Conservation (phyloP, 2,888 invertebrate species). For the Andrena bucephala region DNA sequence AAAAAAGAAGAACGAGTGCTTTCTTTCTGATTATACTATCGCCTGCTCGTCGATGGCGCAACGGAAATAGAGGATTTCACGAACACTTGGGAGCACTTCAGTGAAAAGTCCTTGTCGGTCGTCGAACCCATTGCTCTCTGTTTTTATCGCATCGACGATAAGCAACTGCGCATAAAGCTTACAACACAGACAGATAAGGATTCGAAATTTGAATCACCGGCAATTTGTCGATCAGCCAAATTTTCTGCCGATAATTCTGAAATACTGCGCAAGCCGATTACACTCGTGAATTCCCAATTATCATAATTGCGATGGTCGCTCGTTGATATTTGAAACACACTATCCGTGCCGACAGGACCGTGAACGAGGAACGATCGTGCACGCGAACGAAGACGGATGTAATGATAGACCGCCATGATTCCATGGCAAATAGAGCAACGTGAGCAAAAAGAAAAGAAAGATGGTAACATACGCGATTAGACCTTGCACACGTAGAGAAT, state of each 20-base stretch:
- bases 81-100: not conserved
- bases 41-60: not conserved
- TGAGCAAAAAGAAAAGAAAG: not conserved
- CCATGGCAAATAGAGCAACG: not conserved
- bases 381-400: not conserved
- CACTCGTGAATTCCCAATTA: no score
- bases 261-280: no score
- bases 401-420: not conserved
- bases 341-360: not conserved
- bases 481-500: slow-evolving; percentile 17
- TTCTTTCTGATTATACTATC: no score
- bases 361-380: not conserved
- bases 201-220: no score
- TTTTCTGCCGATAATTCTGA: no score
- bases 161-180: not conserved
- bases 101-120: not conserved
- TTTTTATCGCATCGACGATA: not conserved
- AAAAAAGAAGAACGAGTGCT: no score
- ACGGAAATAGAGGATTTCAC: not conserved
- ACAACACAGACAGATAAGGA: no score
- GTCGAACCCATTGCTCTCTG: not conserved
- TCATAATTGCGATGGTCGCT: no score
- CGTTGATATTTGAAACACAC: not conserved
- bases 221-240: no score
- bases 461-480: not conserved